These are phyloP conservation scores for Gopherus evgoodei DNA, from an alignment of 2,113 vertebrate species.

Conservation along the genomic window DNA sequence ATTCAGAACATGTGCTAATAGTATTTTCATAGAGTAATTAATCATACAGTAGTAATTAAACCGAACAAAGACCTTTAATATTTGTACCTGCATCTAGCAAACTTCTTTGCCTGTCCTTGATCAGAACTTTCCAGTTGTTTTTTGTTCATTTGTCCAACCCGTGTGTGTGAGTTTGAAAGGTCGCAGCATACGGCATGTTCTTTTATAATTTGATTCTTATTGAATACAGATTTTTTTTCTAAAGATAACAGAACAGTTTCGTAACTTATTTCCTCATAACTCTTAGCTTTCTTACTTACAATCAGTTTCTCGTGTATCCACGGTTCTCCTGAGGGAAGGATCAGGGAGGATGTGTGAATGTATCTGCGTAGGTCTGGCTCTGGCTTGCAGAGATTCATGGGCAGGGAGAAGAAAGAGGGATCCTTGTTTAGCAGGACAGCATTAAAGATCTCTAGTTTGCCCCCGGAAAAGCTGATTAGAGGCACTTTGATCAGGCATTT, in stretches of 20 bases:
- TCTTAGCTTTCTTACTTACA: constrained; percentile 44
- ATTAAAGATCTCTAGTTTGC: not conserved
- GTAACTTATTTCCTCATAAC: not conserved
- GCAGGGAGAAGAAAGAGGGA: not conserved
- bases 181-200: constrained; percentile 22
- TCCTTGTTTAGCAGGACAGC: not conserved
- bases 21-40: not conserved
- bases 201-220: constrained; percentile 58
- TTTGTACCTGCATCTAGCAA: not conserved
- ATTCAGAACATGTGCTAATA: not conserved
- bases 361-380: constrained; percentile 12
- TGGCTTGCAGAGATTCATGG: not conserved
- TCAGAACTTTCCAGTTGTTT: not conserved
- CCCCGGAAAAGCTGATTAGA: not conserved
- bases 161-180: constrained; percentile 34
- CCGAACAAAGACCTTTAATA: not conserved
- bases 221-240: constrained; percentile 47
- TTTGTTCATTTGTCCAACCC: not conserved
- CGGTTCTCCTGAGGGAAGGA: constrained; percentile 13
- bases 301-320: constrained; percentile 13
- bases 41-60: rapidly evolving
- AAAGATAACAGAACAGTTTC: constrained; percentile 28
- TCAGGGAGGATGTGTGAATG: not conserved
- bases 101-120: rapidly evolving
- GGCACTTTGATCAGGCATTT: not conserved